Evolutionary conservation across 2,888 invertebrate species (phyloP), one percentile per base, ranked within the genome.

Genomic region (Folsomia candida): DNA sequence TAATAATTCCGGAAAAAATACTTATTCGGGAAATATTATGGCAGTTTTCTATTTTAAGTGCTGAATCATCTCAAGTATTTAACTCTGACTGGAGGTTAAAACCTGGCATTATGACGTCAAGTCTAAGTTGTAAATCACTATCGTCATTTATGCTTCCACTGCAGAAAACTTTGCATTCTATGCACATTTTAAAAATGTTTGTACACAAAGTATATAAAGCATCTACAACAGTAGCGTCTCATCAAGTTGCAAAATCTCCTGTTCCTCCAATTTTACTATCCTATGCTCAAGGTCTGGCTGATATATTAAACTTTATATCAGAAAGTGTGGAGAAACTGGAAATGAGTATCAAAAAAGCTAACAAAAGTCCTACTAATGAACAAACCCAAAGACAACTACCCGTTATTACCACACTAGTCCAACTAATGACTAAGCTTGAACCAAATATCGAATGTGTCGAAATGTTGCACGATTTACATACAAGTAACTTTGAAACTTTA

Each of bases 11-110:
- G 20, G 75, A 74, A 37, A 67, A 72, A 58, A 73, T 72, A 60
- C 57, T 75, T 1, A 69, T 78, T 18, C 63, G 71, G 22, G 78
- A 78, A 63, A 69, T 78, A n/a, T 51, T 78, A 18, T 78, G 78
- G 76, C 69, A 74, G 18, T 73, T 76, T 57, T 37, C 47, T 11
- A 64, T 51, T 25, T 70, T 73, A 2, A 63, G 29, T 60, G 25
- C 68, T 2, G 20, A 27, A 2, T 37, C 51, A 29, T 78, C 78
- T 0, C 62, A 68, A 9, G 25, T 76, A n/a, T 78, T 76, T 67
- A 65, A 65, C 1, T 1, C 51, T 18, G 66, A 74, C 20, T 78
- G 78, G 76, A 51, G 22, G 22, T 27, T 74, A 3, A 67, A 70
- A 11, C 37, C 71, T 14, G 65, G 70, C 4, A 14, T 75, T 1